Base-by-base conservation (phyloP, 2,888 invertebrate species). In the Eudemis profundana region DNA sequence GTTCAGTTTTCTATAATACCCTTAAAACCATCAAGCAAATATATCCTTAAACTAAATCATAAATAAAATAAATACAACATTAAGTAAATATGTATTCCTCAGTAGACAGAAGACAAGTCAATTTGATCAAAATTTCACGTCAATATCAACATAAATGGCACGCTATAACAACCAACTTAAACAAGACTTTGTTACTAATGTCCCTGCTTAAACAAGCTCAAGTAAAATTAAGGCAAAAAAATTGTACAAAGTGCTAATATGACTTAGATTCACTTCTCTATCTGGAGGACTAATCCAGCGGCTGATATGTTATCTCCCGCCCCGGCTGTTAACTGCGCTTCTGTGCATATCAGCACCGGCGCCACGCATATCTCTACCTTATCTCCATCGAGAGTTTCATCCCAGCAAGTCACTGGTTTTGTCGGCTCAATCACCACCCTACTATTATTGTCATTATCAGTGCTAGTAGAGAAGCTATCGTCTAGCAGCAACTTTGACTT, bases 291-390 rank as follows among this genome's bases (percentile, higher is more conserved):
- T 14, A 97, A 87, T n/a, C 96, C 97, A 1, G 97, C 96, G n/a
- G 97, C 96, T 0, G 97, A 97, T 70, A 97, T 96, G 78, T 97
- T 97, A 81, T 97, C 97, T 0, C 97, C 97, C 8, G 96, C 97
- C 0, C 97, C 97, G 0, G 96, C 97, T 0, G 97, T 97, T 75
- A 97, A 94, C 67, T 94, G 94, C 0, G 96, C 96, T 72, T 96
- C 93, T 0, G 96, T 96, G 78, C 97, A 97, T 2, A 97, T 96
- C 23, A 97, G 87, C 4, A 97, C 97, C 0, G 97, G 97, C 0
- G 97, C 96, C 4, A 97, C 93, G 84, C 97, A 97, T 59, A 97
- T 94, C 74, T 96, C 93, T 15, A 94, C 93, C 56, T 83, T 74
- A 21, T 85, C 87, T 3, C 84, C 83, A 33, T 88, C 90, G 7